Conservation (phyloP, 2,888 invertebrate genomes). For the Melinaea marsaeus region DNA sequence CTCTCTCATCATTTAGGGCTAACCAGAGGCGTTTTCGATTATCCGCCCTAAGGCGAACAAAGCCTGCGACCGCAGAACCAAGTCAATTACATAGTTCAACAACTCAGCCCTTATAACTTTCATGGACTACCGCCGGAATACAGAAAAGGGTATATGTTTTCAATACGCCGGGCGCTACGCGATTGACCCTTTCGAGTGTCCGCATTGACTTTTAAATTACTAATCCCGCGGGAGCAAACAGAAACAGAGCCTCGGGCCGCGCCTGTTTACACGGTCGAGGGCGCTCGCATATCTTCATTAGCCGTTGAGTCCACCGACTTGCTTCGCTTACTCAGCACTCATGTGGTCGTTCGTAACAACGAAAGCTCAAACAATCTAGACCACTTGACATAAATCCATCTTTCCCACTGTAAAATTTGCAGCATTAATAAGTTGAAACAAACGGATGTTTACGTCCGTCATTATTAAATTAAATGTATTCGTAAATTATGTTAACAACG, state of each 20-base stretch:
- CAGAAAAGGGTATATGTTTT: slow-evolving; percentile 78
- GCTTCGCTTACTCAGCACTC: slow-evolving; percentile 67
- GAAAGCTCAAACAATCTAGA: slow-evolving; percentile 35
- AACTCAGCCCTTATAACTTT: slow-evolving; percentile 78
- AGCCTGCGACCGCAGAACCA: slow-evolving; percentile 74
- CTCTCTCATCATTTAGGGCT: slow-evolving; percentile 69
- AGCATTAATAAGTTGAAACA: slow-evolving; percentile 1
- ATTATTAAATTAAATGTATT: background rate
- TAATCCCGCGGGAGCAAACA: slow-evolving; percentile 75
- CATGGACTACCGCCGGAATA: slow-evolving; percentile 74
- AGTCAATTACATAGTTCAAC: slow-evolving; percentile 79
- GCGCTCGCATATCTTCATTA: slow-evolving; percentile 76
- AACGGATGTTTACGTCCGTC: background rate
- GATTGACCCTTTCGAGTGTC: slow-evolving; percentile 77
- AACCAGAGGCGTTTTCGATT: slow-evolving; percentile 77
- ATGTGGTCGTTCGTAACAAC: slow-evolving; percentile 37
- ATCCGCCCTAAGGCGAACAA: slow-evolving; percentile 73
- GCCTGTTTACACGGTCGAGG: slow-evolving; percentile 72
- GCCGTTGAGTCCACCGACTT: slow-evolving; percentile 41
- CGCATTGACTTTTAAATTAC: slow-evolving; percentile 79
- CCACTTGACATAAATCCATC: slow-evolving; percentile 39
- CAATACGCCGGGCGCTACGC: slow-evolving; percentile 70
- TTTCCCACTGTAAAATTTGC: slow-evolving; percentile 29
- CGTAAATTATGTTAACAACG: background rate
- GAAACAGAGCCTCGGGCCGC: slow-evolving; percentile 61